Conservation (phyloP, 2,113 vertebrate species). For the Piprites chloris region DNA sequence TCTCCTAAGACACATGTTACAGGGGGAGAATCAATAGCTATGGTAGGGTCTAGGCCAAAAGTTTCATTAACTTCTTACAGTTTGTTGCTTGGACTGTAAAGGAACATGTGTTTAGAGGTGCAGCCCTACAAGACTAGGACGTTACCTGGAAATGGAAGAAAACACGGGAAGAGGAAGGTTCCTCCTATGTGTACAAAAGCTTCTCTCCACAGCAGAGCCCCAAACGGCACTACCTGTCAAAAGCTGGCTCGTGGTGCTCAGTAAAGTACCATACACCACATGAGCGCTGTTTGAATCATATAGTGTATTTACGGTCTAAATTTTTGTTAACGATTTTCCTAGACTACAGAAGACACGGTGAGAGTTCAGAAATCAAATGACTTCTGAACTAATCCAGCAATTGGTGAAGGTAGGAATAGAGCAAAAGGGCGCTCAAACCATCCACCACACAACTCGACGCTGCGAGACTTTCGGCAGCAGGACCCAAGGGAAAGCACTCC, state of each 20-base stretch:
- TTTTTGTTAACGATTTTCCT: background rate
- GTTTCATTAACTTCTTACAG: background rate
- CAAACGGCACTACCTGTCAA: background rate
- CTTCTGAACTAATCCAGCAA: background rate
- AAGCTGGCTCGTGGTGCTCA: background rate
- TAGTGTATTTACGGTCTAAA: background rate
- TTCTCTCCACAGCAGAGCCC: background rate
- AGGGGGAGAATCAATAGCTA: background rate
- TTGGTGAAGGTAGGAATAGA: background rate
- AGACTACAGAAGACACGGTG: background rate
- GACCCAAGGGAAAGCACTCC: background rate
- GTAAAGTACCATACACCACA: rapidly evolving
- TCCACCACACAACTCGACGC: background rate
- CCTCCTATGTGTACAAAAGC: background rate
- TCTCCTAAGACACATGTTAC: background rate
- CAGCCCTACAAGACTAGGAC: background rate
- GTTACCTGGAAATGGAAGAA: background rate
- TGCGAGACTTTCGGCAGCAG: background rate
- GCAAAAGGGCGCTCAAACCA: background rate
- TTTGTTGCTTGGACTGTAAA: background rate
- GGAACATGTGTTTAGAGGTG: background rate
- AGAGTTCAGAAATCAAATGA: background rate
- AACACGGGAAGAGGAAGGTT: background rate
- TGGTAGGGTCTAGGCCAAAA: background rate
- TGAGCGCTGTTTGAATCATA: background rate